Conservation (phyloP, 2,797 vertebrate genomes). For the Borostomias antarcticus region DNA sequence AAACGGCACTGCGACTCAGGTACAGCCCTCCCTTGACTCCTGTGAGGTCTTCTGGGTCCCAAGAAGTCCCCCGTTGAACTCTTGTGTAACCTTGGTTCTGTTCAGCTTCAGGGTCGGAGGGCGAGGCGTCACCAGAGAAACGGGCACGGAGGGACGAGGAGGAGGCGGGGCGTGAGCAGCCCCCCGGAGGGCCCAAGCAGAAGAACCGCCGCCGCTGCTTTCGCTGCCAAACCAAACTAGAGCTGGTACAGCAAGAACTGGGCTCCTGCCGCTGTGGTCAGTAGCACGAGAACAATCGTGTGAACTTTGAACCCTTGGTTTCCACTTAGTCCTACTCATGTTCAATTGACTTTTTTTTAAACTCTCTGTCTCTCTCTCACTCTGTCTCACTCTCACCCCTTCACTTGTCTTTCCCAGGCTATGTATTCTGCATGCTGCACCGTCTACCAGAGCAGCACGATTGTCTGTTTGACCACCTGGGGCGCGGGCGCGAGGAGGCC, state of each 20-base stretch:
- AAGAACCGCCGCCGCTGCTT: conserved; percentile 96
- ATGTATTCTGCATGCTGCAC: conserved; percentile 95
- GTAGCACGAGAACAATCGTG: conserved; percentile 21
- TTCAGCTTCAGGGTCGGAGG: conserved; percentile 88
- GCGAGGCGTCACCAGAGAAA: conserved; percentile 91
- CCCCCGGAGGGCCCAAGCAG: conserved; percentile 86
- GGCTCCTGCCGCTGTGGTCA: conserved; percentile 94
- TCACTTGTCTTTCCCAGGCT: conserved; percentile 73
- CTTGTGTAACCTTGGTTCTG: conserved; percentile 34
- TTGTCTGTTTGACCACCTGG: conserved; percentile 95
- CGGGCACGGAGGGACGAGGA: conserved; percentile 85
- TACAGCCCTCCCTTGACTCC: conserved; percentile 49
- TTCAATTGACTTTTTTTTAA: background rate
- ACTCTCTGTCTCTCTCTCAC: background rate
- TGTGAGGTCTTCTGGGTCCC: conserved; percentile 40
- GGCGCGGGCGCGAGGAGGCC: conserved; percentile 92
- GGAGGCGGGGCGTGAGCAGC: conserved; percentile 79
- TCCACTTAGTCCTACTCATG: background rate
- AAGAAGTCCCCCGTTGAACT: conserved; percentile 79
- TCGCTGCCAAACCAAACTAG: conserved; percentile 98
- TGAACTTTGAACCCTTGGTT: background rate
- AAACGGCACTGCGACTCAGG: conserved; percentile 92
- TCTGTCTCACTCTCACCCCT: background rate
- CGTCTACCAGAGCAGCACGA: conserved; percentile 94
- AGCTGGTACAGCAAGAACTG: conserved; percentile 95